Conservation (phyloP, 2,888 invertebrate genomes). For the Agriopis aurantiaria region DNA sequence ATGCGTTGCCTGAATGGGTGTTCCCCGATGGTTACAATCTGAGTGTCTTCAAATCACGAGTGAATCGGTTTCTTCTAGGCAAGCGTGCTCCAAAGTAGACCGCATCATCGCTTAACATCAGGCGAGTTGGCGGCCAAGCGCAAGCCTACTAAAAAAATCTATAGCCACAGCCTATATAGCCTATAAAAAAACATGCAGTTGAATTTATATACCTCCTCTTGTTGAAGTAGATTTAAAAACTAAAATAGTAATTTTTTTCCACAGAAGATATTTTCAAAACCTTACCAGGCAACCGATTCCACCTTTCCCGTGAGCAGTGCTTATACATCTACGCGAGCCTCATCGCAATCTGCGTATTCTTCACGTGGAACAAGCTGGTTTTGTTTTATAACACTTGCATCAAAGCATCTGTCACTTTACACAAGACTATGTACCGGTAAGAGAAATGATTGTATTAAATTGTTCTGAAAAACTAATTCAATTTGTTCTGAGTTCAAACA, state of each 20-base stretch:
- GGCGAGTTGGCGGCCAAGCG: too few relatives aligned
- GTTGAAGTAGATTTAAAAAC: neutral
- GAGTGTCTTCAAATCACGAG: too few relatives aligned
- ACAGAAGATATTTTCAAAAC: slow-evolving; percentile 57
- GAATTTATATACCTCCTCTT: too few relatives aligned
- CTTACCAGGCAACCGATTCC: slow-evolving; percentile 63
- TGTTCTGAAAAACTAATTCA: neutral
- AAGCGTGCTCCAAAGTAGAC: too few relatives aligned
- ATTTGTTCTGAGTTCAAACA: too few relatives aligned
- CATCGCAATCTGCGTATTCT: slow-evolving; percentile 79
- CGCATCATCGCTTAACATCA: too few relatives aligned
- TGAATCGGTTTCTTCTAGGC: too few relatives aligned
- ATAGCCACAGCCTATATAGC: too few relatives aligned
- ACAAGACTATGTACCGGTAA: slow-evolving; percentile 91
- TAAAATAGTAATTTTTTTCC: slow-evolving; percentile 29
- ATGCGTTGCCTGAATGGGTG: too few relatives aligned
- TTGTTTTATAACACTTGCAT: slow-evolving; percentile 91
- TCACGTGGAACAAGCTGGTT: slow-evolving; percentile 85
- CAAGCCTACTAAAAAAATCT: too few relatives aligned
- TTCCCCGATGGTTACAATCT: too few relatives aligned
- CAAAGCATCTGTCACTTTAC: slow-evolving; percentile 90
- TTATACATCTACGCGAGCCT: slow-evolving; percentile 85
- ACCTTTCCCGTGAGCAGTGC: slow-evolving; percentile 74
- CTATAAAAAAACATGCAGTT: too few relatives aligned
- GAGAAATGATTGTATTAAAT: slow-evolving; percentile 5